Conservation (phyloP, 2,888 invertebrate species). For the Thysanoteuthis rhombus region DNA sequence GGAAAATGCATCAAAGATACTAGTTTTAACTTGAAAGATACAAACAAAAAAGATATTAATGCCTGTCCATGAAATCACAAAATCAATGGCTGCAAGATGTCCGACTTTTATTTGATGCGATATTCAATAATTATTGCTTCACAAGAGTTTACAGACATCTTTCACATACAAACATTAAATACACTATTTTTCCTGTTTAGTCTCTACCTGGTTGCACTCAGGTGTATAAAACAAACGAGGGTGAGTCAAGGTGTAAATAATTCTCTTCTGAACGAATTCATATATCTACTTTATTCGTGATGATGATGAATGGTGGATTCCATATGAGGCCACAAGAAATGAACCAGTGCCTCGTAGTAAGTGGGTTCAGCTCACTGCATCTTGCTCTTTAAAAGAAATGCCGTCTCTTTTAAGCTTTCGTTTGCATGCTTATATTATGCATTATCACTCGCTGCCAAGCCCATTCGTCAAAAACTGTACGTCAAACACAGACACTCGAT, state of each 20-base stretch:
- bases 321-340: not conserved
- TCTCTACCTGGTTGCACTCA: not conserved
- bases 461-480: not conserved
- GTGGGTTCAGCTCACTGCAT: not conserved
- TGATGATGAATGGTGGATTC: not conserved
- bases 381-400: not conserved
- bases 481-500: not conserved
- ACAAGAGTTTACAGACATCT: accelerated
- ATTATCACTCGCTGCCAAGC: not conserved
- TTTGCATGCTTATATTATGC: not conserved
- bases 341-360: not conserved
- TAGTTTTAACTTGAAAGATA: too few species aligned
- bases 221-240: not conserved
- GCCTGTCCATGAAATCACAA: not conserved
- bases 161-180: not conserved
- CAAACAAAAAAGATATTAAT: too few species aligned
- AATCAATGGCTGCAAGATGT: too few species aligned
- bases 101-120: not conserved
- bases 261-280: not conserved
- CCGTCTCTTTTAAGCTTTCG: not conserved
- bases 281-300: not conserved
- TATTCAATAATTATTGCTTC: not conserved
- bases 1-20: too few species aligned
- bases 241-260: not conserved
- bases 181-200: not conserved